Percentiles rank a stretch among this genome's conserved stretches.
Conservation (phyloP, 2,888 invertebrate genomes). For the Tiphia femorata region DNA sequence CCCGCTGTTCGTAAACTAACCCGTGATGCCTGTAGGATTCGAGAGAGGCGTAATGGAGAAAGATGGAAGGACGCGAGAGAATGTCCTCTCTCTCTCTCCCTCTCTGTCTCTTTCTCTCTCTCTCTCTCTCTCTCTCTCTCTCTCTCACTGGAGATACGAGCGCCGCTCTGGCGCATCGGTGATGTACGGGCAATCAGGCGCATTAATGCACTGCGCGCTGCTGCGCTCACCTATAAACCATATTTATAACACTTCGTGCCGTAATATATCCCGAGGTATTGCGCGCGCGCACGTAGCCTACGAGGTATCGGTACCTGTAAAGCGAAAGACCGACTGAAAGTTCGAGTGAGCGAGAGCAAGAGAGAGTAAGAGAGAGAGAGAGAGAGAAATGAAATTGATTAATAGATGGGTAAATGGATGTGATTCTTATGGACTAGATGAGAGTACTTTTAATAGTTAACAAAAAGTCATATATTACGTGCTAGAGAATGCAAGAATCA, state of each 20-base stretch:
- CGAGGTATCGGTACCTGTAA: too few relatives aligned
- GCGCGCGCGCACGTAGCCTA: conserved; percentile 21
- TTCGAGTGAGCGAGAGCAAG: conserved; percentile 8
- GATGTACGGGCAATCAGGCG: conserved; percentile 67
- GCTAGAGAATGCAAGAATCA: too few relatives aligned
- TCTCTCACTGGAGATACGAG: too few relatives aligned
- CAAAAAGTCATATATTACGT: too few relatives aligned
- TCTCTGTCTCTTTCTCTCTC: too few relatives aligned
- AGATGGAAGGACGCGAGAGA: conserved; percentile 15
- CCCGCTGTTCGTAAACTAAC: conserved; percentile 57
- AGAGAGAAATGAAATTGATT: background rate
- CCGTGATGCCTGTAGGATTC: conserved; percentile 28
- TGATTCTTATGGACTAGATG: too few relatives aligned
- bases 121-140: too few relatives aligned
- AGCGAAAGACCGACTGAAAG: too few relatives aligned
- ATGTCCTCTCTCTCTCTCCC: too few relatives aligned
- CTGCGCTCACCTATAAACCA: conserved; percentile 58
- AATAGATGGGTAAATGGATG: too few relatives aligned
- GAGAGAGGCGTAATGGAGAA: conserved; percentile 21
- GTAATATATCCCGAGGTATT: conserved; percentile 42
- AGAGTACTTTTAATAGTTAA: too few relatives aligned
- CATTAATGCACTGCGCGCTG: conserved; percentile 65
- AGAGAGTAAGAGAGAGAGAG: background rate
- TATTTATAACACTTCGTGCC: conserved; percentile 62
- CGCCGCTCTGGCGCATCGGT: conserved; percentile 40